Percentiles rank a stretch among this genome's conserved stretches.
Conservation (phyloP, 2,888 invertebrate species). For the Calliphora vomitoria region DNA sequence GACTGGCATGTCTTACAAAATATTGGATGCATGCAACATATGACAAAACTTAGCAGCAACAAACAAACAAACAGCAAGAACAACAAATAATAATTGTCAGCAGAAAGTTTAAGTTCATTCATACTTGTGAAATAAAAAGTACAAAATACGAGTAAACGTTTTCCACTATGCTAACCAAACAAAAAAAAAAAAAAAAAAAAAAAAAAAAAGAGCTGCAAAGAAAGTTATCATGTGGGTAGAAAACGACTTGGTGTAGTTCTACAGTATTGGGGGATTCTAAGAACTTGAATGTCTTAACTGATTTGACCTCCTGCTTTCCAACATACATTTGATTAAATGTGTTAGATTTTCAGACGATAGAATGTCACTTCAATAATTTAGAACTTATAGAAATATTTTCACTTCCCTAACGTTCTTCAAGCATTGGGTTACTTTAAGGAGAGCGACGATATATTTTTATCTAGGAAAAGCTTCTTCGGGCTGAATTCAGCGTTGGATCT, state of each 20-base stretch:
- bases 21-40: constrained; percentile 54
- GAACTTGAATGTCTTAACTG: no score
- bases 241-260: neutral
- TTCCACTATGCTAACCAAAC: neutral
- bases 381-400: no score
- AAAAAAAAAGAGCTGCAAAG: neutral
- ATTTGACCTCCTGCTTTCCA: no score
- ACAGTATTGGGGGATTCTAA: neutral
- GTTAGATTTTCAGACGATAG: no score
- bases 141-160: constrained; percentile 9
- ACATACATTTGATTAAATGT: no score
- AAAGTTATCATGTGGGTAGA: neutral
- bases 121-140: constrained; percentile 12
- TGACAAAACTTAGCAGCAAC: constrained; percentile 39
- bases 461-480: no score
- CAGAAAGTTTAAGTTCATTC: constrained; percentile 67
- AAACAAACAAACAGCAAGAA: neutral
- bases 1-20: constrained; percentile 57
- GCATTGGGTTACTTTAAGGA: no score
- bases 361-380: no score
- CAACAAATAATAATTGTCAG: constrained; percentile 65
- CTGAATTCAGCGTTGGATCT: no score
- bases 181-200: neutral
- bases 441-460: no score
- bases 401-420: no score